Conservation (phyloP, 2,888 invertebrate species). For the Hipparchia semele region DNA sequence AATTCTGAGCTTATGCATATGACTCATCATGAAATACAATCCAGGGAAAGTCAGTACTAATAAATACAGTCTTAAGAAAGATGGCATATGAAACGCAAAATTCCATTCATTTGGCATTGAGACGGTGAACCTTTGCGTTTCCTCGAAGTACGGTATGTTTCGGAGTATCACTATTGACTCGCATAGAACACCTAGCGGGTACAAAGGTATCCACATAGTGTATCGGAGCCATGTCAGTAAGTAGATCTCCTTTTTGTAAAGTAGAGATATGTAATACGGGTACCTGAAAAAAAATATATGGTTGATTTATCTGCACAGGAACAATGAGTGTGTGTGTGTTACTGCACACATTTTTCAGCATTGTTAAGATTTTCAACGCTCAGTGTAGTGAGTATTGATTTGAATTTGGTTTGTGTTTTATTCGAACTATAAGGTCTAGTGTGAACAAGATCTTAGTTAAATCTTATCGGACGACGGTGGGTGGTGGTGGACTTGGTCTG, state of each 20-base stretch:
- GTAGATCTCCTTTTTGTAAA: constrained; percentile 88
- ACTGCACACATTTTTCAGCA: no score
- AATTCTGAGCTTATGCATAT: constrained; percentile 90
- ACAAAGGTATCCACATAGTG: constrained; percentile 96
- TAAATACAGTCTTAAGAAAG: constrained; percentile 90
- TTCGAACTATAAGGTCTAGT: no score
- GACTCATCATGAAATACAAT: constrained; percentile 89
- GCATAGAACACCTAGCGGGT: constrained; percentile 94
- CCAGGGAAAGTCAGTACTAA: constrained; percentile 89
- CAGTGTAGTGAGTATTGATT: no score
- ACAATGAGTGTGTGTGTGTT: no score
- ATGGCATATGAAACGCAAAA: constrained; percentile 93
- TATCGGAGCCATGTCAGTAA: constrained; percentile 96
- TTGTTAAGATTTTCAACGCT: no score
- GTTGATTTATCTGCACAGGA: no score
- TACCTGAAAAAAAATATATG: constrained; percentile 83
- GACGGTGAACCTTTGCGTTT: constrained; percentile 89
- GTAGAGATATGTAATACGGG: constrained; percentile 94
- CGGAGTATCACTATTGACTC: constrained; percentile 92
- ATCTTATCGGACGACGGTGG: no score
- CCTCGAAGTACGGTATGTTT: constrained; percentile 95
- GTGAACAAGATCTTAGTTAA: no score
- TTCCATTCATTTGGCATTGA: constrained; percentile 93
- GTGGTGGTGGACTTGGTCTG: no score
- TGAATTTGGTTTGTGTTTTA: no score